phyloP scores from a whole-genome alignment of 2,797 vertebrate genomes.

The Notolepis coatsorum region DNA sequence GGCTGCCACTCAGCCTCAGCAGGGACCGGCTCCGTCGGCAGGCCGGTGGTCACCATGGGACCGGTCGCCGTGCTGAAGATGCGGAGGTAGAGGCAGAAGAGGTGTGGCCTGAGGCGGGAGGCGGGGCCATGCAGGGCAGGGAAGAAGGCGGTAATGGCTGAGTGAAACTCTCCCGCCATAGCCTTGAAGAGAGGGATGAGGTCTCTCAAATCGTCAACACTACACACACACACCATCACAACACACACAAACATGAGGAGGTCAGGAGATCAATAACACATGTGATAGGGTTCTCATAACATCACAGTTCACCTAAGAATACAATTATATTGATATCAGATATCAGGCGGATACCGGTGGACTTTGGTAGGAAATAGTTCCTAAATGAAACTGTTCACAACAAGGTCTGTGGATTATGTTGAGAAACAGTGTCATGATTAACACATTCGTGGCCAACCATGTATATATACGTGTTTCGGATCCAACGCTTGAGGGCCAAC shows the following conservation, averaged over 20 bases:
- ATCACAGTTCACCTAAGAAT: neutral
- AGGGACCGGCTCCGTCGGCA: slow-evolving; percentile 7
- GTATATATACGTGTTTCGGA: too few relatives aligned
- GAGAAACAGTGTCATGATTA: too few relatives aligned
- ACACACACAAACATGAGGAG: neutral
- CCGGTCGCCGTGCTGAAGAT: slow-evolving; percentile 67
- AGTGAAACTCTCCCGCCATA: slow-evolving; percentile 64
- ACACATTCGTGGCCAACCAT: too few relatives aligned
- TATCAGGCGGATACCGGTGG: too few relatives aligned
- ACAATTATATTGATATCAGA: too few relatives aligned
- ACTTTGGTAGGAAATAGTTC: too few relatives aligned
- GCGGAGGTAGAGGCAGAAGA: slow-evolving; percentile 68
- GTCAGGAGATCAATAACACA: neutral
- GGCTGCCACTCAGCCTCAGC: slow-evolving; percentile 56
- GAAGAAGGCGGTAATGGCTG: too few relatives aligned
- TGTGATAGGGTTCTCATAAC: too few relatives aligned
- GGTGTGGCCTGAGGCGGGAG: slow-evolving; percentile 51
- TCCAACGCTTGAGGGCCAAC: too few relatives aligned
- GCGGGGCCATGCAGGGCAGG: slow-evolving; percentile 38
- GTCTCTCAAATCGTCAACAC: slow-evolving; percentile 50
- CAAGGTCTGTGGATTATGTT: too few relatives aligned
- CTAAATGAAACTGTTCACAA: too few relatives aligned
- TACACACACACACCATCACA: slow-evolving; percentile 16
- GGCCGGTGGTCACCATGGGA: slow-evolving; percentile 32
- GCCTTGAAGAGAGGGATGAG: slow-evolving; percentile 68